A percentile compares a stretch with the other conserved stretches of the same genome.
Conservation (phyloP, 2,113 vertebrate species). For the Aramus guarauna region DNA sequence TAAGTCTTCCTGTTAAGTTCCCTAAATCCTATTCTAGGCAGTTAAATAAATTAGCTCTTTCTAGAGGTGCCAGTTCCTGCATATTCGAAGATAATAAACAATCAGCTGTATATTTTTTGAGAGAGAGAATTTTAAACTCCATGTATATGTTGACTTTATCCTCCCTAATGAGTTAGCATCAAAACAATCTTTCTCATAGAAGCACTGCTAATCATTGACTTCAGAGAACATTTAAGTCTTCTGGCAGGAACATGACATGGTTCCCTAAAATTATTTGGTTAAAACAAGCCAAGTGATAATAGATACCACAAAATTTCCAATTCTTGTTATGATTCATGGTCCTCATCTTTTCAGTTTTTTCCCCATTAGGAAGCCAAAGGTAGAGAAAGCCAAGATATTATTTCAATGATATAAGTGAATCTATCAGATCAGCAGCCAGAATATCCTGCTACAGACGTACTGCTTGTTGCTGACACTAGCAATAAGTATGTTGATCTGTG, state of each 20-base stretch:
- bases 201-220: neutral
- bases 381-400: constrained; percentile 7
- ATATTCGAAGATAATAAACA: neutral
- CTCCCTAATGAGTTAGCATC: neutral
- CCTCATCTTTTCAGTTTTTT: neutral
- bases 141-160: neutral
- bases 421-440: neutral
- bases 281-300: constrained; percentile 9
- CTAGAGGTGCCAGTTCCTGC: neutral
- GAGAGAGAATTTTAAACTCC: neutral
- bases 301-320: constrained; percentile 5
- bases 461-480: neutral
- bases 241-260: neutral
- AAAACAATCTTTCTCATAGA: neutral
- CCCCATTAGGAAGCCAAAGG: neutral
- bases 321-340: neutral
- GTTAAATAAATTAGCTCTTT: neutral
- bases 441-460: neutral
- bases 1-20: neutral
- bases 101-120: neutral
- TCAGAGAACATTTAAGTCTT: constrained; percentile 6
- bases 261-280: neutral
- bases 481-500: neutral
- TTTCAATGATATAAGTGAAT: constrained; percentile 4
- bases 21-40: neutral